Evolutionary conservation across 2,797 vertebrate species (phyloP).

Genomic region (Schizothorax lantsangensis): DNA sequence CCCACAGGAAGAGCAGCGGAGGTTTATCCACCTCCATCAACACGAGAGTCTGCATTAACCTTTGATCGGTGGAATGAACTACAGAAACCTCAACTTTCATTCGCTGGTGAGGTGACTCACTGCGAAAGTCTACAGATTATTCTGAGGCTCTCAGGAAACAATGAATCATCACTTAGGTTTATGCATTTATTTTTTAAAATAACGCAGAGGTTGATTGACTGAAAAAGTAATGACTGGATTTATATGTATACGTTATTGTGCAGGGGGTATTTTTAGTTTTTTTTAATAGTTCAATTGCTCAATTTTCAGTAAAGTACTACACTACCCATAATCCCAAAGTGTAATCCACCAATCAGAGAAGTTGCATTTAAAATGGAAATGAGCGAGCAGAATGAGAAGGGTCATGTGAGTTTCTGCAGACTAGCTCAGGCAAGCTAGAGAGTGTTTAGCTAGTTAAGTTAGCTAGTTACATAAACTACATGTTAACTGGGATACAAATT

Average conservation of each 20-base stretch:
- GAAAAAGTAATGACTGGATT: neutral
- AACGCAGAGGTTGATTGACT: neutral
- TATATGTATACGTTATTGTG: neutral
- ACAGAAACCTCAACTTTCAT: neutral
- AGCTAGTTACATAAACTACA: neutral
- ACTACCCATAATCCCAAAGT: neutral
- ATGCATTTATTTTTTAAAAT: neutral
- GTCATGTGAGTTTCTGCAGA: neutral
- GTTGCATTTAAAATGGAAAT: neutral
- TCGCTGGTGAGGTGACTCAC: neutral
- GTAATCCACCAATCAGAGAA: neutral
- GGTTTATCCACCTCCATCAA: neutral
- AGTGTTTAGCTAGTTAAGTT: neutral
- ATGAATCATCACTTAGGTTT: neutral
- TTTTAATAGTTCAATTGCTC: too few species aligned
- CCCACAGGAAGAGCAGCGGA: neutral
- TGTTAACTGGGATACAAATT: neutral
- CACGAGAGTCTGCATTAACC: slow-evolving; percentile 8
- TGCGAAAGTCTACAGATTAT: neutral
- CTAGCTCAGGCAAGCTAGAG: neutral
- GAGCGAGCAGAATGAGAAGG: neutral
- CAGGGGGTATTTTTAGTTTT: too few species aligned
- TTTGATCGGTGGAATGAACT: neutral
- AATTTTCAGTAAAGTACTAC: neutral
- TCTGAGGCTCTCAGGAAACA: neutral